Percentiles rank a stretch among this genome's conserved stretches.
phyloP scores from a whole-genome alignment of 2,888 invertebrate genomes.

The Acronicta alni region DNA sequence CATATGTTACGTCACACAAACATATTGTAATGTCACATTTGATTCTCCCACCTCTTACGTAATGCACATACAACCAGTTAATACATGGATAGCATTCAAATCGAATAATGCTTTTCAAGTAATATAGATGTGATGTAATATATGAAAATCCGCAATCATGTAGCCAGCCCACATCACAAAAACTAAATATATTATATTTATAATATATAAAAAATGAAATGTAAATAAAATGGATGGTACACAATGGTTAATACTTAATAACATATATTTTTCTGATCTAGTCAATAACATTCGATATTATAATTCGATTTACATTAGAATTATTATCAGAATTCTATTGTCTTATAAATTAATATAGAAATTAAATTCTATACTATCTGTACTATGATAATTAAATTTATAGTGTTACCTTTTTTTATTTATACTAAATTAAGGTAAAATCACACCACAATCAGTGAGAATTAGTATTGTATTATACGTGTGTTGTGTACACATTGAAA shows the following conservation, averaged over 20 bases:
- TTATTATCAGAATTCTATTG: slow-evolving; percentile 45
- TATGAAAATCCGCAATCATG: slow-evolving; percentile 12
- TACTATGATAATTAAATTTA: slow-evolving; percentile 29
- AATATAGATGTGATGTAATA: slow-evolving; percentile 15
- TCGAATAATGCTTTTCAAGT: slow-evolving; percentile 19
- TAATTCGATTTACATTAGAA: slow-evolving; percentile 50
- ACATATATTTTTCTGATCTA: slow-evolving; percentile 68
- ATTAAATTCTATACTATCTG: slow-evolving; percentile 43
- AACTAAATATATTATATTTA: slow-evolving; percentile 39
- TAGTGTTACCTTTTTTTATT: slow-evolving; percentile 62
- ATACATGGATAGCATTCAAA: slow-evolving; percentile 16
- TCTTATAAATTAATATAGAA: slow-evolving; percentile 43
- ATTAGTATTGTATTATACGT: slow-evolving; percentile 23
- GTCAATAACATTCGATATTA: slow-evolving; percentile 67
- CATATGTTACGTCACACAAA: slow-evolving; percentile 36
- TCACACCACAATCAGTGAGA: slow-evolving; percentile 40
- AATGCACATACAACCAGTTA: slow-evolving; percentile 12
- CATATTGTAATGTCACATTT: slow-evolving; percentile 18
- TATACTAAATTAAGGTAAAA: slow-evolving; percentile 64
- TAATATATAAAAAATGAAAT: slow-evolving; percentile 25
- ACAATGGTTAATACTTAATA: slow-evolving; percentile 51
- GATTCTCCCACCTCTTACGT: slow-evolving; percentile 38
- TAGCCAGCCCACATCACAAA: slow-evolving; percentile 38
- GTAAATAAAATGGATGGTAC: slow-evolving; percentile 59
- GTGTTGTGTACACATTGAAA: slow-evolving; percentile 30